Evolutionary conservation across 2,113 vertebrate species (phyloP).

Genomic region (Hydrochoerus hydrochaeris): DNA sequence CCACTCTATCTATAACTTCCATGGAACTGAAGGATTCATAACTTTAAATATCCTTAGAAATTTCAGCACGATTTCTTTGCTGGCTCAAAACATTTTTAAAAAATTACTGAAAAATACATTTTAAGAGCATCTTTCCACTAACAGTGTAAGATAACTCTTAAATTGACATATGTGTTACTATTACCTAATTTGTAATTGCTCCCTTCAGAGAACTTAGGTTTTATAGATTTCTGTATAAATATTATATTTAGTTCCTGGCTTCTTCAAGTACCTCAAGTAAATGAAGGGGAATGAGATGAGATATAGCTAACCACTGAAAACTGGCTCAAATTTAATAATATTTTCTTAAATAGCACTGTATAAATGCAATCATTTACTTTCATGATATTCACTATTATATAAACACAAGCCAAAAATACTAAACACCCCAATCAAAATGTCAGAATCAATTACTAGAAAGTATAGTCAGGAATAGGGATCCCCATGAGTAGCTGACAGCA

Average conservation of each 20-base stretch:
- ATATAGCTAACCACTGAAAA: background rate
- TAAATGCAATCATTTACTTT: background rate
- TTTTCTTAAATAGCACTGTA: background rate
- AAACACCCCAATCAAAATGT: background rate
- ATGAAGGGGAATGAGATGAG: background rate
- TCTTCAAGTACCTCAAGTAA: conserved; percentile 2
- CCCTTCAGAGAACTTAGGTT: background rate
- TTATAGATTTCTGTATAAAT: background rate
- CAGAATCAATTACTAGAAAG: background rate
- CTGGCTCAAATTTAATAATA: background rate
- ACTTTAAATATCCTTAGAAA: background rate
- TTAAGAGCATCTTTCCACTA: background rate
- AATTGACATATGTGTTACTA: background rate
- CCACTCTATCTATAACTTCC: background rate
- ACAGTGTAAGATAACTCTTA: background rate
- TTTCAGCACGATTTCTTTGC: conserved; percentile 1
- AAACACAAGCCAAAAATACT: background rate
- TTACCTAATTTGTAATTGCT: background rate
- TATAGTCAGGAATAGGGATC: background rate
- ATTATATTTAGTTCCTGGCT: conserved; percentile 27
- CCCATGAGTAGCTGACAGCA: background rate
- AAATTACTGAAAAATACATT: background rate
- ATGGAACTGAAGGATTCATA: background rate
- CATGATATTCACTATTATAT: background rate
- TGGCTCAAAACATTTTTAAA: conserved; percentile 15